These are phyloP conservation scores for Heliocidaris erythrogramma DNA, from an alignment of 35 echinoderm and acorn worm genomes.

Conservation along the genomic window DNA sequence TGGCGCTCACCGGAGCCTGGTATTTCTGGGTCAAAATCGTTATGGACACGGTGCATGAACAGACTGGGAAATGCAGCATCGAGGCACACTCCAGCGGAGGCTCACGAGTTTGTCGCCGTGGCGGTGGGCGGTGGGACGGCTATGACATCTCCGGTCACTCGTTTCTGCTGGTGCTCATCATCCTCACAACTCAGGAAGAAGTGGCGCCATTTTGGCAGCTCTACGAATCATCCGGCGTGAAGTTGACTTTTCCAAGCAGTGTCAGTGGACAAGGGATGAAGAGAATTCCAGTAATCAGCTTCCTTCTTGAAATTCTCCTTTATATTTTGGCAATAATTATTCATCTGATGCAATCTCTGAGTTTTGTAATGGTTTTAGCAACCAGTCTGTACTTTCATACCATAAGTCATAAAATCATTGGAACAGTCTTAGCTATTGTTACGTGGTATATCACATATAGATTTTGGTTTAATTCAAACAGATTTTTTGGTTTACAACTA, in stretches of 20 bases:
- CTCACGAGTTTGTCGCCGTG: conserved; percentile 22
- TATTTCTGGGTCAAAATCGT: conserved; percentile 71
- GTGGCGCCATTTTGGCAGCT: conserved; percentile 48
- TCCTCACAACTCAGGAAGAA: conserved; percentile 72
- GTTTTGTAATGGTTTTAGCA: conserved; percentile 70
- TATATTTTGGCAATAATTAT: conserved; percentile 10
- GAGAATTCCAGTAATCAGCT: not conserved
- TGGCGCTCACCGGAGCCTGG: conserved; percentile 64
- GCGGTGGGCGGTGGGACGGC: conserved; percentile 55
- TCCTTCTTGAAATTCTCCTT: conserved; percentile 37
- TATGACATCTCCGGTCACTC: conserved; percentile 84
- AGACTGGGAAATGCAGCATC: conserved; percentile 62
- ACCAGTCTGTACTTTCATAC: conserved; percentile 80
- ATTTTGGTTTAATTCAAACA: conserved; percentile 41
- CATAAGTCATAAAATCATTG: conserved; percentile 63
- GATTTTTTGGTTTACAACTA: conserved; percentile 11
- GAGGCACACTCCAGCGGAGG: conserved; percentile 21
- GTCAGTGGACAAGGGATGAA: not conserved
- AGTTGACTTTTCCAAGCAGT: not conserved
- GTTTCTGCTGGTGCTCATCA: conserved; percentile 70
- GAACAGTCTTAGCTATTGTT: conserved; percentile 57
- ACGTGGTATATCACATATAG: conserved; percentile 77
- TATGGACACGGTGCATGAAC: conserved; percentile 60
- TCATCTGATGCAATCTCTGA: conserved; percentile 56
- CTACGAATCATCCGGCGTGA: not conserved